Evolutionary conservation across 2,113 vertebrate species (phyloP).

Genomic region (Scomber scombrus): DNA sequence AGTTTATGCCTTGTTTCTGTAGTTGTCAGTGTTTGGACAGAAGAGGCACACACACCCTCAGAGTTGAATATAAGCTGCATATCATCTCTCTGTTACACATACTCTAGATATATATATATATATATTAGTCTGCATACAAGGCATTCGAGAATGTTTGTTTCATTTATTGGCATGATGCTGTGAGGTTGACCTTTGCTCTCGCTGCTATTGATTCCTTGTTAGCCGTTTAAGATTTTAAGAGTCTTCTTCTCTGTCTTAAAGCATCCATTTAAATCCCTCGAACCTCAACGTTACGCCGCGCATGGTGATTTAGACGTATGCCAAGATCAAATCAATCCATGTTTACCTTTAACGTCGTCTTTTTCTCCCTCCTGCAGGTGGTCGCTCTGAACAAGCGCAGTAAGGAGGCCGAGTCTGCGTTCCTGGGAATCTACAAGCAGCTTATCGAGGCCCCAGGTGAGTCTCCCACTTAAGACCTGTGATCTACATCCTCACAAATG

Average conservation of each 20-base stretch:
- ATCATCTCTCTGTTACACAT: not conserved
- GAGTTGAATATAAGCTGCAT: not conserved
- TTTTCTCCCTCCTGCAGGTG: slow-evolving; percentile 88
- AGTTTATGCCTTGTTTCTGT: slow-evolving; percentile 13
- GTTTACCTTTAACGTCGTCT: slow-evolving; percentile 62
- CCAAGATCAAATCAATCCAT: slow-evolving; percentile 20
- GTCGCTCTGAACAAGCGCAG: slow-evolving; percentile 96
- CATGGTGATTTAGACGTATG: slow-evolving; percentile 1
- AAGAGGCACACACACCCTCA: not conserved
- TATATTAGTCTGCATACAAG: not conserved
- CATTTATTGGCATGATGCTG: slow-evolving; percentile 22
- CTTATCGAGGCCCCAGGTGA: slow-evolving; percentile 97
- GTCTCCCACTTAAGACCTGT: slow-evolving; percentile 74
- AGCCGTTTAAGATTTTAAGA: slow-evolving; percentile 27
- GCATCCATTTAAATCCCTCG: slow-evolving; percentile 5
- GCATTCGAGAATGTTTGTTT: slow-evolving; percentile 21
- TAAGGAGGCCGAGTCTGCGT: slow-evolving; percentile 96
- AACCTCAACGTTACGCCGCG: slow-evolving; percentile 10
- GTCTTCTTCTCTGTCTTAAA: slow-evolving; percentile 33
- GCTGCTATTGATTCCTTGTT: slow-evolving; percentile 36
- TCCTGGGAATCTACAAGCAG: slow-evolving; percentile 97
- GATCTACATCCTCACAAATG: slow-evolving; percentile 54
- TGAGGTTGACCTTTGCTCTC: slow-evolving; percentile 53
- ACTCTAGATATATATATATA: no score
- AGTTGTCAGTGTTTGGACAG: not conserved